These are phyloP conservation scores for Asarcornis scutulata DNA, from an alignment of 2,113 vertebrate genomes.

Conservation along the genomic window DNA sequence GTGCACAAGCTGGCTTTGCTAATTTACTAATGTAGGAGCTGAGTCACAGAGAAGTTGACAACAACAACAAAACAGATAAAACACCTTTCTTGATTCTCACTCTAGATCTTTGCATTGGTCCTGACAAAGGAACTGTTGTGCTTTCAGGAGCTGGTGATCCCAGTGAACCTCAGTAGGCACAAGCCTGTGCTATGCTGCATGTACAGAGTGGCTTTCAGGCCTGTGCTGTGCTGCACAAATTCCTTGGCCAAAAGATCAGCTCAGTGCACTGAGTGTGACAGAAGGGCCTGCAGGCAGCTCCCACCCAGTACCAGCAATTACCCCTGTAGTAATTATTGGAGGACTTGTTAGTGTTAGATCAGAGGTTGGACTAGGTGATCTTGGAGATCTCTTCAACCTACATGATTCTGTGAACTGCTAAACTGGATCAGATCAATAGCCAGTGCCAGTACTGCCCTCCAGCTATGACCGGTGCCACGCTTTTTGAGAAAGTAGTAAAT, in stretches of 20 bases:
- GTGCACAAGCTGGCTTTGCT: not conserved
- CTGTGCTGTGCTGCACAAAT: not conserved
- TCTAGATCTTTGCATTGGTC: not conserved
- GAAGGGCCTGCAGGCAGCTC: not conserved
- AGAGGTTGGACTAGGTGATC: too few species aligned
- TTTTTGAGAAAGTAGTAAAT: not conserved
- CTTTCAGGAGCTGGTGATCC: not conserved
- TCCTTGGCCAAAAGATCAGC: not conserved
- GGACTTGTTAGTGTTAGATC: too few species aligned
- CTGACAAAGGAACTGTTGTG: not conserved
- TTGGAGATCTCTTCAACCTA: too few species aligned
- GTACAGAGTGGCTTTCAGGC: not conserved
- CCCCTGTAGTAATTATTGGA: too few species aligned
- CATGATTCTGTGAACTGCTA: not conserved
- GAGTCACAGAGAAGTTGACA: not conserved
- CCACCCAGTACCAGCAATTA: not conserved
- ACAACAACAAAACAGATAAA: not conserved
- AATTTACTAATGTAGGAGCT: not conserved
- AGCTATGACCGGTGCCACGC: not conserved
- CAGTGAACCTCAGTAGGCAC: not conserved
- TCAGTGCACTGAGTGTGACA: not conserved
- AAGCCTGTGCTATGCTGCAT: not conserved
- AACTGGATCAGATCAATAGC: not conserved
- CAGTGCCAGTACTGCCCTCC: not conserved
- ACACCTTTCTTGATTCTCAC: not conserved